Base-by-base conservation (phyloP, 2,113 vertebrate genomes). In the Chaetorhynchus papuensis region DNA sequence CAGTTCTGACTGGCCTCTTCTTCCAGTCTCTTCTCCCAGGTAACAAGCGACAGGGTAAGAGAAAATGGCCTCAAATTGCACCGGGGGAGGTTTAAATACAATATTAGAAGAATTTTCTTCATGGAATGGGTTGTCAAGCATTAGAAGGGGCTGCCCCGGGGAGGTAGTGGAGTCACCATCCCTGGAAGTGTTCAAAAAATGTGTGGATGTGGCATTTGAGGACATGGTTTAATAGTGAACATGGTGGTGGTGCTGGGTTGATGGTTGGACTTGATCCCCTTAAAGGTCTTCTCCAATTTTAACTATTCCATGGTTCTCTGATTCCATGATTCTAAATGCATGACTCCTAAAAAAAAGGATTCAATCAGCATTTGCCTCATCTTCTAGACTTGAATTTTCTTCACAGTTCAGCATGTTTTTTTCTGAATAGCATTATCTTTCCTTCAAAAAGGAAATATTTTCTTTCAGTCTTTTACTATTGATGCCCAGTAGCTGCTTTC, bases 41-140 rank as follows among this genome's bases (percentile, higher is more conserved):
- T 64, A 52, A 60, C 23, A 52, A 37, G 22, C 0, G 0, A 24
- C 52, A 45, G 19, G 11, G 2, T 52, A 45, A 53, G 28, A 60
- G 13, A 16, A 60, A 89, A 75, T 8, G 2, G 15, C 45, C 39
- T 45, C 77, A 75, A 21, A 59, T 14, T 52, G 44, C 24, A 24
- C 6, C 39, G 59, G 19, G 6, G 22, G 27, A 59, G 7, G 60
- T 39, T 82, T 66, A 39, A 19, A 66, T 45, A 24, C 5, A 1
- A 1, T 45, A 44, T 18, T 30, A 59, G 13, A 66, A 39, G 13
- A 45, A 66, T 45, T 39, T 74, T 60, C 45, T 60, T 45, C 33
- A 24, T 14, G 22, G 27, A 81, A 50, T 23, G 7, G 6, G 37
- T 10, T 39, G 19, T 39, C 13, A 66, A 45, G 37, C 35, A 57